Evolutionary conservation across 2,113 vertebrate species (phyloP).

Genomic region (Rhinogobius similis): DNA sequence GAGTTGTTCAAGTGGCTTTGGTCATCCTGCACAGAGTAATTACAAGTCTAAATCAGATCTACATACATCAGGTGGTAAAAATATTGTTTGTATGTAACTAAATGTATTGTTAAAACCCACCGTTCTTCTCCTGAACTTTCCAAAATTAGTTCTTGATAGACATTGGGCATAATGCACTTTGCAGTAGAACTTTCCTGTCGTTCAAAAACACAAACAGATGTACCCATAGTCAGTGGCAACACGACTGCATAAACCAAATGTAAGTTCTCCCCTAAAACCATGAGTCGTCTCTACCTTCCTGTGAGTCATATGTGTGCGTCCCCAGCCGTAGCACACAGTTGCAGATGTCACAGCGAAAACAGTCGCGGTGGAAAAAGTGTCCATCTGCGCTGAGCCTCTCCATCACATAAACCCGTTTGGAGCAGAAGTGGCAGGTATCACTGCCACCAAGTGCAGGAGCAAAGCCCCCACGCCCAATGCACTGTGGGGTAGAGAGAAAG

Average conservation of each 20-base stretch:
- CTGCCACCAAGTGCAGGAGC: slow-evolving; percentile 85
- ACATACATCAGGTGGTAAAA: background rate
- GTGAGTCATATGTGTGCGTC: slow-evolving; percentile 84
- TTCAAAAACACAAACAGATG: slow-evolving; percentile 25
- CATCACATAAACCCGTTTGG: slow-evolving; percentile 93
- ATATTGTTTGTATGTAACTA: background rate
- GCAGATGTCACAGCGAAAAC: slow-evolving; percentile 91
- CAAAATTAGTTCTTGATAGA: slow-evolving; percentile 69
- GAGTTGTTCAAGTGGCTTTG: slow-evolving; percentile 55
- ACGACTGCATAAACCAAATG: background rate
- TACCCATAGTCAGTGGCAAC: background rate
- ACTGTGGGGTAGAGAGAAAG: slow-evolving; percentile 68
- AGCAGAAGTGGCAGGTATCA: slow-evolving; percentile 91
- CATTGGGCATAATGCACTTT: slow-evolving; percentile 88
- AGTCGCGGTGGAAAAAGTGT: slow-evolving; percentile 93
- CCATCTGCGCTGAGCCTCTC: slow-evolving; percentile 92
- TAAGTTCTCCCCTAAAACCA: background rate
- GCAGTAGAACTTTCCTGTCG: slow-evolving; percentile 93
- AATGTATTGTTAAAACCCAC: slow-evolving; percentile 29
- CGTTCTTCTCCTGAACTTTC: slow-evolving; percentile 64
- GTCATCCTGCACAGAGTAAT: slow-evolving; percentile 41
- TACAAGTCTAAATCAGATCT: background rate
- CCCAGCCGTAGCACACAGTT: slow-evolving; percentile 85
- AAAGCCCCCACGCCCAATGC: slow-evolving; percentile 78
- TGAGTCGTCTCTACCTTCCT: slow-evolving; percentile 56